Conservation (phyloP, 2,888 invertebrate species). For the Rhaphigaster nebulosa region DNA sequence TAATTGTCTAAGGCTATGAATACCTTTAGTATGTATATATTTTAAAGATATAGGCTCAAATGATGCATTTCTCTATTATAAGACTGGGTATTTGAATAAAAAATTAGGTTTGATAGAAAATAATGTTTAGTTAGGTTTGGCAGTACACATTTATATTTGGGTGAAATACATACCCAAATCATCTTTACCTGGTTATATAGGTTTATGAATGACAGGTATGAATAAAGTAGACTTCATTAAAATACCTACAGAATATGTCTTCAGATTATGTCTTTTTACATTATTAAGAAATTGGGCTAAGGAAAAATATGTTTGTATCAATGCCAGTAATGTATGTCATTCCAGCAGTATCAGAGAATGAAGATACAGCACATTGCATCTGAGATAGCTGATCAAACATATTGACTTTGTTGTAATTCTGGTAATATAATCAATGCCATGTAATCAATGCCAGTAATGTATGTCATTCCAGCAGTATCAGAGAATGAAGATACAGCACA, state of each 20-base stretch:
- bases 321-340: neutral
- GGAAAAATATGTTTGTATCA: neutral
- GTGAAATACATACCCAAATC: neutral
- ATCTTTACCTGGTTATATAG: neutral
- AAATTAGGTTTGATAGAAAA: neutral
- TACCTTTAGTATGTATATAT: constrained; percentile 8
- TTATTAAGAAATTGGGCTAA: neutral
- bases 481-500: neutral
- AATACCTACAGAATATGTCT: no score
- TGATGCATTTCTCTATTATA: neutral
- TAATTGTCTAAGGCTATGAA: constrained; percentile 59
- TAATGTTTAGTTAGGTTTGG: neutral
- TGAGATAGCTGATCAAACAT: no score
- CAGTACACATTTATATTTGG: neutral
- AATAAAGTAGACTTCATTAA: no score
- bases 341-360: neutral
- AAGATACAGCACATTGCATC: neutral
- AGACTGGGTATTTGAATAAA: neutral
- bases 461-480: neutral
- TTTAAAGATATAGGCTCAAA: neutral
- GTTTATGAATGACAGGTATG: neutral
- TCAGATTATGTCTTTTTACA: no score
- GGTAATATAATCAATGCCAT: no score
- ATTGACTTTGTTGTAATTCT: neutral
- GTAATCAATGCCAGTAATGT: neutral